Evolutionary conservation across 2,797 vertebrate species (phyloP), one percentile per base, ranked within the genome.

Genomic region (Novumbra hubbsi): DNA sequence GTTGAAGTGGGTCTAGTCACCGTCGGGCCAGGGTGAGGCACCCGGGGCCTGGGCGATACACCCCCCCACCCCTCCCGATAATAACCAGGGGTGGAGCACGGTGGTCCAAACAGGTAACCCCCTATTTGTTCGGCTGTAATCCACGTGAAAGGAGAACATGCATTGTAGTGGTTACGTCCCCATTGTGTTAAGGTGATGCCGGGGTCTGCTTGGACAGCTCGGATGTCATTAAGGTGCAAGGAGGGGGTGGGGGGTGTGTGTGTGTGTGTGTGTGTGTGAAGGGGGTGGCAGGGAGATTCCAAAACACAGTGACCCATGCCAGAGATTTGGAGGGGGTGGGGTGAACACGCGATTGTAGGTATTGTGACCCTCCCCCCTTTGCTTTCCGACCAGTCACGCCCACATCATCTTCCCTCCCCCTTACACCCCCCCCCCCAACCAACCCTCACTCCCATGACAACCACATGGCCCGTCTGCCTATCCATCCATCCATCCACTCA

Each of bases 381-480:
- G 17, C 69, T 64, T 52, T 72, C 55, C 70, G 21, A 50, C 85
- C 79, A 74, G 77, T 73, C 81, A 83, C 60, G 74, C 67, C 75
- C 48, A 78, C 72, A 17, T 74, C 78, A 52, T 69, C 71, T 65
- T 34, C 19, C 75, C 24, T 24, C 60, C 8, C 68, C 77, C 72
- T 65, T 62, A 69, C 41, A 55, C 73, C 67, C 70, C 68, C 48
- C 66, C 50, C 24, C 52, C 9, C 41, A 45, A 34, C 66, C n/a
- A 38, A 28, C 63, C 41, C 82, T 72, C 80, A 75, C 81, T 85
- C 86, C 88, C 83, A 89, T 78, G 86, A 87, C 88, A 91, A 82
- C 90, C 87, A 80, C 83, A 82, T 87, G 87, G 86, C 89, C 89
- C 89, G 88, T 88, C 88, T 52, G 77, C 90, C 87, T 85, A 71